These are phyloP conservation scores for Montipora efflorescens DNA, from an alignment of 64 coral and sea anemone species.

Conservation along the genomic window DNA sequence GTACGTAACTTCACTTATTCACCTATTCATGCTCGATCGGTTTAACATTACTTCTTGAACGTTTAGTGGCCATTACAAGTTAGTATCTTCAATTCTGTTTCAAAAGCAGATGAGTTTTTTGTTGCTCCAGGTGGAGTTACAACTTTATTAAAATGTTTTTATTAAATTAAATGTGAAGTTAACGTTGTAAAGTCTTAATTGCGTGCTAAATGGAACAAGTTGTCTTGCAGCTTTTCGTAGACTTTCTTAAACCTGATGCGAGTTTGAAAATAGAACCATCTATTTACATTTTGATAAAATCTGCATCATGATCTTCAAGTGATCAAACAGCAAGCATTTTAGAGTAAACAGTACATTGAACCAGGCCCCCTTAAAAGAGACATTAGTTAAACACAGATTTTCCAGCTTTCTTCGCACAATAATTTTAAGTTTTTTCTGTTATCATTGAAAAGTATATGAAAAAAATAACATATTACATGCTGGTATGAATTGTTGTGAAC, in stretches of 20 bases:
- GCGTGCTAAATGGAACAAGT: not conserved
- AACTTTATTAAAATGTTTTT: constrained; percentile 9
- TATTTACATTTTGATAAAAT: constrained; percentile 20
- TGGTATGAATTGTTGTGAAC: too few species aligned
- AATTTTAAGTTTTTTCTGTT: not conserved
- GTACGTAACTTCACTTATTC: not conserved
- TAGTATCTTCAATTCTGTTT: not conserved
- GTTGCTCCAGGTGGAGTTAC: constrained; percentile 5
- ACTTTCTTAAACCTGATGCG: not conserved
- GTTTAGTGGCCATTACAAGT: not conserved
- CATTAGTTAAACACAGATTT: constrained; percentile 49
- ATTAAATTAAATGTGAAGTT: not conserved
- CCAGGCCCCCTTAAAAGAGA: not conserved
- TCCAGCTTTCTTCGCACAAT: constrained; percentile 33
- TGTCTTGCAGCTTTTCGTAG: constrained; percentile 10
- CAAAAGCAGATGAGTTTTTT: not conserved
- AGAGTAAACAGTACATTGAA: constrained; percentile 21
- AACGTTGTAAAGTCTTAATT: constrained; percentile 15
- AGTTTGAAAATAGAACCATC: not conserved
- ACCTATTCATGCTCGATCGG: not conserved
- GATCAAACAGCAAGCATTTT: constrained; percentile 5
- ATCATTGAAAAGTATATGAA: not conserved
- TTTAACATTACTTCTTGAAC: not conserved
- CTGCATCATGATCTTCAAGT: constrained; percentile 30
- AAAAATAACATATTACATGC: not conserved